Evolutionary conservation across 2,113 vertebrate species (phyloP).

Genomic region (Erpornis zantholeuca): DNA sequence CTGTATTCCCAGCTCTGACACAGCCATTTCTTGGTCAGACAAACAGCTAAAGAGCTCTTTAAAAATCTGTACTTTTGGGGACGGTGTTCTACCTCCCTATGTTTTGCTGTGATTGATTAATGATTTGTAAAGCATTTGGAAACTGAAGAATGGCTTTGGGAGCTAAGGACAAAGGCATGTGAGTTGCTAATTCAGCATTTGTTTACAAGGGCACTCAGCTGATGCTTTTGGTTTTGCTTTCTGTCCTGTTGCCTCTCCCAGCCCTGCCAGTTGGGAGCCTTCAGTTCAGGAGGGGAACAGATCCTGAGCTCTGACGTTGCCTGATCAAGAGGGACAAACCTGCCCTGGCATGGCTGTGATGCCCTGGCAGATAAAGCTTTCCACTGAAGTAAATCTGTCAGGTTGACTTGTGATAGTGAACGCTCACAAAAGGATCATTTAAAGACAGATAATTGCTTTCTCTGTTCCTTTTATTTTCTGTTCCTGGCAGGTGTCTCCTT

Average conservation of each 20-base stretch:
- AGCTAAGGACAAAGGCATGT: fast-evolving
- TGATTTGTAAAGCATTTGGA: background rate
- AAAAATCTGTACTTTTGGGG: background rate
- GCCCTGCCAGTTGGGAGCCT: background rate
- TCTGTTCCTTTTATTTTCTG: background rate
- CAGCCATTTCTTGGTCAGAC: background rate
- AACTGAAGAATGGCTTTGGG: background rate
- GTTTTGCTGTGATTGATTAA: background rate
- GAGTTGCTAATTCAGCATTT: background rate
- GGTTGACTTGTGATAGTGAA: background rate
- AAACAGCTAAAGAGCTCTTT: background rate
- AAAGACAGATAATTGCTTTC: background rate
- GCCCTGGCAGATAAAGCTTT: background rate
- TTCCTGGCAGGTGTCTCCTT: background rate
- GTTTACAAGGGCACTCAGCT: background rate
- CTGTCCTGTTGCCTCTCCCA: background rate
- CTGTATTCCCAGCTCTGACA: background rate
- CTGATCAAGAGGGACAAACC: background rate
- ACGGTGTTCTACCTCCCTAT: background rate
- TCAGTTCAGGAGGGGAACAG: background rate
- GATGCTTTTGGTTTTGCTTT: background rate
- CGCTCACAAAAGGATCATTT: constrained; percentile 19
- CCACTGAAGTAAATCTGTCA: background rate
- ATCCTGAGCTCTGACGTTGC: background rate
- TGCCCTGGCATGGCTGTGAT: background rate